Percentiles rank a stretch among this genome's conserved stretches.
Conservation (phyloP, 2,888 invertebrate genomes). For the Lomographa bimaculata region DNA sequence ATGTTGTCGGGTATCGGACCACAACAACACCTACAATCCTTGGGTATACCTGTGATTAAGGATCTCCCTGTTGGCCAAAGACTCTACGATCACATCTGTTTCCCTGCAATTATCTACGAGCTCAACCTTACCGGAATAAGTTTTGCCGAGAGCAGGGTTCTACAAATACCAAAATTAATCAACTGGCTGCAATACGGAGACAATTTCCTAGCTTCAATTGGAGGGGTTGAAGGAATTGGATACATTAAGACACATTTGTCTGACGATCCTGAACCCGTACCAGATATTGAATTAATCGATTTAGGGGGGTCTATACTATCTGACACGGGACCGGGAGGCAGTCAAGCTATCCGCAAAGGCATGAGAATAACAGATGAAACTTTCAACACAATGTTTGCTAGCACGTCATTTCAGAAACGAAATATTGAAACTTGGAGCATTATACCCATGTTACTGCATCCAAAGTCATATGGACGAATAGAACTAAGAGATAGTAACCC, state of each 20-base stretch:
- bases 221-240: constrained; percentile 87
- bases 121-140: constrained; percentile 64
- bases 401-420: constrained; percentile 59
- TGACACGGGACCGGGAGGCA: constrained; percentile 77
- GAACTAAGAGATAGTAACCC: constrained; percentile 89
- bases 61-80: constrained; percentile 87
- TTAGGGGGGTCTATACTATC: constrained; percentile 85
- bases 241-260: constrained; percentile 85
- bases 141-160: constrained; percentile 49
- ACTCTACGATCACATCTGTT: constrained; percentile 85
- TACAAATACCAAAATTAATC: constrained; percentile 39
- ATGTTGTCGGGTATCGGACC: constrained; percentile 92
- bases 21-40: constrained; percentile 72
- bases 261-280: constrained; percentile 82
- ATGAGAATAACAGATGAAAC: constrained; percentile 82
- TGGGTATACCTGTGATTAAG: constrained; percentile 83
- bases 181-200: constrained; percentile 66
- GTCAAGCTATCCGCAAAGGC: constrained; percentile 72
- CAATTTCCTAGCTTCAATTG: constrained; percentile 79
- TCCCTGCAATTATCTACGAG: constrained; percentile 72
- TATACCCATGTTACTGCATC: constrained; percentile 88
- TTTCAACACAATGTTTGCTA: constrained; percentile 81
- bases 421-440: constrained; percentile 83
- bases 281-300: constrained; percentile 87
- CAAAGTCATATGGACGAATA: constrained; percentile 88